Percentiles rank a stretch among this genome's conserved stretches.
Evolutionary conservation across 1,140 invertebrate genomes (phyloP).

Genomic region (Listronotus oregonensis): DNA sequence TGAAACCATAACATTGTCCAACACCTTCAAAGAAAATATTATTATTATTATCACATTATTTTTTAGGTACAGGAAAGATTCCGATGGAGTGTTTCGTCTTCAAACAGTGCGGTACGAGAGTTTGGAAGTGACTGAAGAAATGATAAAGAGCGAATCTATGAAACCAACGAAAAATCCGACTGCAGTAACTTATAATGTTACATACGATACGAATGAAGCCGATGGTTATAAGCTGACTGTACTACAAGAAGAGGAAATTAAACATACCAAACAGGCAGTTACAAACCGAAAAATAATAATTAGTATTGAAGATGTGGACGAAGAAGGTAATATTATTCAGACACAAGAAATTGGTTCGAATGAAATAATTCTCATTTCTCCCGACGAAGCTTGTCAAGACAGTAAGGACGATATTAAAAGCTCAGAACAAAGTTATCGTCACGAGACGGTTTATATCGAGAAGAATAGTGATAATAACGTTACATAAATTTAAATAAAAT

Average conservation of each 20-base stretch:
- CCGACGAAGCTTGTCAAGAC: constrained; percentile 5
- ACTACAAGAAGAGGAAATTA: constrained; percentile 39
- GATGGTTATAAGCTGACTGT: constrained; percentile 48
- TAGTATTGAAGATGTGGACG: constrained; percentile 61
- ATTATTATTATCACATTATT: too few species aligned
- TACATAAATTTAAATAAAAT: too few species aligned
- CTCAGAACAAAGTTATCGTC: too few species aligned
- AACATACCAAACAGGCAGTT: neutral
- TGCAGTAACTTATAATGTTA: constrained; percentile 25
- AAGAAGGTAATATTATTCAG: constrained; percentile 59
- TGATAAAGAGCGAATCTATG: constrained; percentile 55
- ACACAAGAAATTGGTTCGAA: constrained; percentile 55
- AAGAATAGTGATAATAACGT: too few species aligned
- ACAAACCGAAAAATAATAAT: constrained; percentile 45
- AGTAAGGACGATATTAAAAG: neutral
- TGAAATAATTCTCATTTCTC: constrained; percentile 26
- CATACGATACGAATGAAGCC: constrained; percentile 37
- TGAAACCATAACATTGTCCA: too few species aligned
- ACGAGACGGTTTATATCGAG: too few species aligned
- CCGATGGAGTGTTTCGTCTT: constrained; percentile 72
- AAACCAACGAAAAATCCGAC: constrained; percentile 13
- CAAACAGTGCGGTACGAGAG: constrained; percentile 79
- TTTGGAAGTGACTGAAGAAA: constrained; percentile 72
- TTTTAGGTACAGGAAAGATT: constrained; percentile 67
- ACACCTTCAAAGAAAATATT: too few species aligned